These are phyloP conservation scores for Adoxophyes honmai DNA, from an alignment of 1,140 invertebrate species.

Conservation along the genomic window DNA sequence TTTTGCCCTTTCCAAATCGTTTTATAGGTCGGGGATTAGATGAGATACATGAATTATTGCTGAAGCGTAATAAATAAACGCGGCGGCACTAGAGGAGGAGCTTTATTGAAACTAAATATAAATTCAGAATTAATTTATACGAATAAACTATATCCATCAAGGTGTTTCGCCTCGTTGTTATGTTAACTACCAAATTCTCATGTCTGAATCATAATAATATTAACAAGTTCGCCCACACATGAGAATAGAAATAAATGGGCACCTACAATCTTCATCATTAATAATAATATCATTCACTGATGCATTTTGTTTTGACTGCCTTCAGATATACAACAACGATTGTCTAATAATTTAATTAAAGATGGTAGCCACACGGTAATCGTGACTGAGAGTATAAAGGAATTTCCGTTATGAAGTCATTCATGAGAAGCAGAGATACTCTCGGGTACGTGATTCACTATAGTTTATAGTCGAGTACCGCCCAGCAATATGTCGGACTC, in stretches of 20 bases:
- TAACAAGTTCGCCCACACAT: conserved; percentile 1
- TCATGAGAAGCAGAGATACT: background rate
- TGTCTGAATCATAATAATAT: conserved; percentile 5
- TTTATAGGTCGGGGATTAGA: conserved; percentile 30
- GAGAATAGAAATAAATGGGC: background rate
- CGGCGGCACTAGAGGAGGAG: background rate
- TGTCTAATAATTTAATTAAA: conserved; percentile 12
- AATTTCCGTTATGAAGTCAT: conserved; percentile 26
- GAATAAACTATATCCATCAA: background rate
- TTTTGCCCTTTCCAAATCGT: conserved; percentile 24
- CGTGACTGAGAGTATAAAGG: conserved; percentile 17
- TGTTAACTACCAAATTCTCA: background rate
- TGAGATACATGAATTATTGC: conserved; percentile 32
- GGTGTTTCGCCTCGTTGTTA: background rate
- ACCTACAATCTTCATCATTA: background rate
- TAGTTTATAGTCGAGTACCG: background rate
- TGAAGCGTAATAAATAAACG: background rate
- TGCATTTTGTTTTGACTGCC: background rate
- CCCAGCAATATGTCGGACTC: conserved; percentile 5
- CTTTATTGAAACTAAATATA: conserved; percentile 7
- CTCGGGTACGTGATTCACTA: conserved; percentile 20
- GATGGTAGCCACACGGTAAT: background rate
- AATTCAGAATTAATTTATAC: conserved; percentile 7
- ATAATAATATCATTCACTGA: background rate
- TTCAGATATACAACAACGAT: background rate